phyloP scores from a whole-genome alignment of 2,797 vertebrate genomes.

The Pampus argenteus region DNA sequence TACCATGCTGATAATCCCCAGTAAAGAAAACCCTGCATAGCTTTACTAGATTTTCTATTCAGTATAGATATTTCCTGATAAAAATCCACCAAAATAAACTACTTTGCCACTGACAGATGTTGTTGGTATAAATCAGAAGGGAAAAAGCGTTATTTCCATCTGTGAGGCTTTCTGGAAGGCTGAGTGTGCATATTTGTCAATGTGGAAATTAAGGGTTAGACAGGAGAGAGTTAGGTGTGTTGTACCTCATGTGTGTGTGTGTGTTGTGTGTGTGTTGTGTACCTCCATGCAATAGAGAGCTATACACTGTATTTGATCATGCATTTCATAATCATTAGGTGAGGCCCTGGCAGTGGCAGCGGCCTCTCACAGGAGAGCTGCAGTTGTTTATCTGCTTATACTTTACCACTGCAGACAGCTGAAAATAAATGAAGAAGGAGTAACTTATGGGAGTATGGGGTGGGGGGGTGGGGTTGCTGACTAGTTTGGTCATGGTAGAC shows the following conservation, averaged over 20 bases:
- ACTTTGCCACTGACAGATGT: slow-evolving; percentile 64
- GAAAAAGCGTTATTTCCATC: slow-evolving; percentile 58
- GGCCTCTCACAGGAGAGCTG: slow-evolving; percentile 55
- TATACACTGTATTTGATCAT: slow-evolving; percentile 70
- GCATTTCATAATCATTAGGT: slow-evolving; percentile 83
- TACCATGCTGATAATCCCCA: background rate
- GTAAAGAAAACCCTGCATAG: slow-evolving; percentile 24
- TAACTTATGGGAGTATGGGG: slow-evolving; percentile 66
- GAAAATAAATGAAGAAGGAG: slow-evolving; percentile 85
- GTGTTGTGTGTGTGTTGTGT: slow-evolving; percentile 18
- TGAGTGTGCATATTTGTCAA: slow-evolving; percentile 74
- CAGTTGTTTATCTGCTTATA: slow-evolving; percentile 74
- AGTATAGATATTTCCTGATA: slow-evolving; percentile 24
- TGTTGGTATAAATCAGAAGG: slow-evolving; percentile 53
- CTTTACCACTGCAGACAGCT: slow-evolving; percentile 71
- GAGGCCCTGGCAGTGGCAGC: slow-evolving; percentile 58
- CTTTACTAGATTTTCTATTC: slow-evolving; percentile 31
- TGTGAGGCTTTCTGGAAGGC: slow-evolving; percentile 59
- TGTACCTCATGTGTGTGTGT: slow-evolving; percentile 29
- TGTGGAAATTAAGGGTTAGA: slow-evolving; percentile 57
- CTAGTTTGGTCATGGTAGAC: slow-evolving; percentile 65
- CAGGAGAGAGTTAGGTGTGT: slow-evolving; percentile 28
- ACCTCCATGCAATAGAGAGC: slow-evolving; percentile 37
- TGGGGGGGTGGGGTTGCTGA: slow-evolving; percentile 76
- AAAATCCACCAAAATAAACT: slow-evolving; percentile 35